These are phyloP conservation scores for Rhamnusium bicolor DNA, from an alignment of 2,888 invertebrate species.

Conservation along the genomic window DNA sequence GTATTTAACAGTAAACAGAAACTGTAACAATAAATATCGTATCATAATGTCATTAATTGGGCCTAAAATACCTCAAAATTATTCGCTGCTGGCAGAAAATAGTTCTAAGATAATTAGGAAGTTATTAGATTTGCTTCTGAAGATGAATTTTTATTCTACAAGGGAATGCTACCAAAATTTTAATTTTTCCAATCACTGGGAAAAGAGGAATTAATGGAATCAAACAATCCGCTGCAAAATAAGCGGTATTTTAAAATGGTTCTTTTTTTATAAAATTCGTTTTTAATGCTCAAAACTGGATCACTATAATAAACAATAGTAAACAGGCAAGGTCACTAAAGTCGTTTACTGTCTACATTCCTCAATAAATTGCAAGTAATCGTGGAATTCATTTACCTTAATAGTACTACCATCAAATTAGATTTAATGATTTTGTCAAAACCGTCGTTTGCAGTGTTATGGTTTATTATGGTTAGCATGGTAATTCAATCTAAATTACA, in stretches of 20 bases:
- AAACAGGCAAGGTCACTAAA: constrained; percentile 32
- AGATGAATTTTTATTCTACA: not conserved
- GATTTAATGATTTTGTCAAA: not conserved
- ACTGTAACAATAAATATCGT: no score
- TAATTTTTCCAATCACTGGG: not conserved
- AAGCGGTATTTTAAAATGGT: not conserved
- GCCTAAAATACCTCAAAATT: no score
- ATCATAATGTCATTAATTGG: no score
- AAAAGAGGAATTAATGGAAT: not conserved
- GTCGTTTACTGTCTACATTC: constrained; percentile 40
- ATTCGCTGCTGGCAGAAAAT: no score
- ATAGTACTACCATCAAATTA: not conserved
- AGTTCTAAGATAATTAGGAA: not conserved
- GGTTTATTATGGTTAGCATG: not conserved
- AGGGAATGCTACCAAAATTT: no score
- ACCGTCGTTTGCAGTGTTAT: not conserved
- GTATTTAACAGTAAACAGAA: no score
- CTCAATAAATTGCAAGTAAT: constrained; percentile 39
- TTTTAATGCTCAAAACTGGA: not conserved
- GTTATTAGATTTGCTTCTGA: not conserved
- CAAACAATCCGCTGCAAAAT: not conserved
- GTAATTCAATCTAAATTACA: not conserved
- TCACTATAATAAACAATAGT: constrained; percentile 2
- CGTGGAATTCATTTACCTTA: constrained; percentile 24
- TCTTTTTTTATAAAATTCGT: not conserved